A percentile compares a stretch with the other conserved stretches of the same genome.
These are phyloP conservation scores for Elephas maximus DNA, from an alignment of 2,113 vertebrate genomes.

Conservation along the genomic window DNA sequence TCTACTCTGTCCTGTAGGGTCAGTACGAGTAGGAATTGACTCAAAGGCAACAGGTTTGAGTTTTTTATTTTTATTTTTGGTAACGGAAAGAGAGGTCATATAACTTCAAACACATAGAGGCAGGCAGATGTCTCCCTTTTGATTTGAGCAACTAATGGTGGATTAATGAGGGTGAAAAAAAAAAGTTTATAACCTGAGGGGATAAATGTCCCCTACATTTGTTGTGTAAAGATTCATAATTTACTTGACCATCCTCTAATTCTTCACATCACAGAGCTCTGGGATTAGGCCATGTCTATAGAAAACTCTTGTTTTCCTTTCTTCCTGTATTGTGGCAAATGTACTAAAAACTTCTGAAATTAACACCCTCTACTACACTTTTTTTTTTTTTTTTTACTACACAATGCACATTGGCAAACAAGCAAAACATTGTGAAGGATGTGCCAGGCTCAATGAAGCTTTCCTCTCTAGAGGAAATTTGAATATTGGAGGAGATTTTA, in stretches of 20 bases:
- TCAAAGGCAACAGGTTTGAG: too few species aligned
- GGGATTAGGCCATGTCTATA: neutral
- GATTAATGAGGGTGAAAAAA: constrained; percentile 64
- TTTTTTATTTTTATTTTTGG: too few species aligned
- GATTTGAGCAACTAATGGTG: constrained; percentile 40
- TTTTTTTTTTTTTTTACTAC: neutral
- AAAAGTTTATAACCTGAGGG: constrained; percentile 43
- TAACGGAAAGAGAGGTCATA: neutral
- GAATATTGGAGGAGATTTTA: constrained; percentile 22
- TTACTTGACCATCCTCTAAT: neutral
- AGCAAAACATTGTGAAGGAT: neutral
- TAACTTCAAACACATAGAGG: neutral
- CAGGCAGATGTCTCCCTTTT: constrained; percentile 18
- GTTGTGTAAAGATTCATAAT: neutral
- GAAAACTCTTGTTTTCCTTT: constrained; percentile 39
- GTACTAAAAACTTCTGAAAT: constrained; percentile 13
- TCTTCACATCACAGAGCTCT: constrained; percentile 35
- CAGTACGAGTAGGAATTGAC: too few species aligned
- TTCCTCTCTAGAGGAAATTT: constrained; percentile 30
- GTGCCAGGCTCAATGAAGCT: neutral
- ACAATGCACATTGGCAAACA: neutral
- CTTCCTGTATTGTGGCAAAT: neutral
- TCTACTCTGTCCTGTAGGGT: too few species aligned
- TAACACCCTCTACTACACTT: neutral
- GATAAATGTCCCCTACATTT: constrained; percentile 42